Evolutionary conservation across 1,140 invertebrate genomes (phyloP), one percentile per base, ranked within the genome.

Genomic region (Neoseiulus cucumeris): DNA sequence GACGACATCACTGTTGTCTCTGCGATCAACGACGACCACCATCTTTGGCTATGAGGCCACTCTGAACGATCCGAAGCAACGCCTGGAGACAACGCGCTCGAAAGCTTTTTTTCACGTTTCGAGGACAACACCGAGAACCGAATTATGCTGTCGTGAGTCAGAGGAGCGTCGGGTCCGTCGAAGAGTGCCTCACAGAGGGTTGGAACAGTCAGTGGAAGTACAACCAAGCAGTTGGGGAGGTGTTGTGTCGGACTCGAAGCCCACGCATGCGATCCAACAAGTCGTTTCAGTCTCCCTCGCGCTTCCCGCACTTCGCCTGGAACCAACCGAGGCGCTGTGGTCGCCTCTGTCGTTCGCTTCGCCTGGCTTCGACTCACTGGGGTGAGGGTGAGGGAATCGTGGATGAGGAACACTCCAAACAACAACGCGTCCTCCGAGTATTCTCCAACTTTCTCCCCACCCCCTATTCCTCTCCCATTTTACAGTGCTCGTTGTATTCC

Each of bases 181-280:
- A 59, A 5, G 22, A 59, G 17, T 4, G 25, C 25, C 25, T 25
- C 51, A 20, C 6, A 9, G 22, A 25, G 51, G 14, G 17, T 25
- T 25, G 25, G 51, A 33, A 2, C 22, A 18, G 51, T 25, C 33
- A 25, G 51, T 59, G 12, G 51, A 29, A 25, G 51, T 59, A 39
- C 33, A 39, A 9, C 33, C 33, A 39, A 39, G 33, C 51, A 20
- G 51, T 59, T 59, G 17, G 51, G 51, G 14, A 59, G 51, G 51
- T 20, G 51, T 59, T 59, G 51, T 59, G 22, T 25, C 22, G 25
- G 14, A 29, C 25, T 59, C 33, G 51, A 33, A 59, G 22, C 51
- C 51, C 51, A 59, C 51, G 51, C 51, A 59, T 59, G 51, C 51
- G 51, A 59, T 59, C 51, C 51, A 59, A 59, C 51, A 59, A 59